A percentile compares a stretch with the other conserved stretches of the same genome.
These are phyloP conservation scores for Drosophila bunnanda DNA, from an alignment of 2,888 invertebrate genomes.

Conservation along the genomic window DNA sequence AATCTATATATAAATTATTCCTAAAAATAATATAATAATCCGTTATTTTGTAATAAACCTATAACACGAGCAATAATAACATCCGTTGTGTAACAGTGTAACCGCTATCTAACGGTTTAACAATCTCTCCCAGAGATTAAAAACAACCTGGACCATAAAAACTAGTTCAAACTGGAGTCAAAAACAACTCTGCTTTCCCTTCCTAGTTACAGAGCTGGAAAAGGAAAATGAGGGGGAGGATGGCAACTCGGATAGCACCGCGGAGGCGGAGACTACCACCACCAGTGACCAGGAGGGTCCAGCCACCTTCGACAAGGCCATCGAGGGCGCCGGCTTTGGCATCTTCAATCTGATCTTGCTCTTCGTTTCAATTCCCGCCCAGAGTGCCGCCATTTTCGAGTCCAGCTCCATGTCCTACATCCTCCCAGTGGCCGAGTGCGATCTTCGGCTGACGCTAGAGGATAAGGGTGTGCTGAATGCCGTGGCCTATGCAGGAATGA, in stretches of 20 bases:
- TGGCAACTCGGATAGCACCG: conserved; percentile 49
- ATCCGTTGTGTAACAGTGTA: background rate
- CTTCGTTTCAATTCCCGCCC: conserved; percentile 87
- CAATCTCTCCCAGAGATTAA: conserved; percentile 22
- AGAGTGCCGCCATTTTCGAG: conserved; percentile 89
- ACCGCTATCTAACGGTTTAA: background rate
- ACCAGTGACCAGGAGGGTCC: conserved; percentile 58
- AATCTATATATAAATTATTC: background rate
- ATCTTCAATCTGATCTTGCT: conserved; percentile 88
- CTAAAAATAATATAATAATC: background rate
- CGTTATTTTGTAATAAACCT: background rate
- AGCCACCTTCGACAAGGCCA: conserved; percentile 90
- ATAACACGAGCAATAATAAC: background rate
- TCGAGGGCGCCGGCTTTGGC: conserved; percentile 89
- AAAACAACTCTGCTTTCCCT: background rate
- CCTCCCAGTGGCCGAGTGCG: conserved; percentile 91
- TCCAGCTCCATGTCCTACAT: conserved; percentile 90
- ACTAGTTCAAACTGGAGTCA: conserved; percentile 4
- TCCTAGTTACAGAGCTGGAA: conserved; percentile 24
- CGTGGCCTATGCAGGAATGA: conserved; percentile 92
- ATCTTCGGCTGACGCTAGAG: conserved; percentile 88
- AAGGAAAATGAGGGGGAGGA: conserved; percentile 33
- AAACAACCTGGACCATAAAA: conserved; percentile 1
- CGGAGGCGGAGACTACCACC: conserved; percentile 1
- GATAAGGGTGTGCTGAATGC: conserved; percentile 90